phyloP scores from a whole-genome alignment of 37 sponge, comb jelly and placozoan species.

The Eunapius fragilis region DNA sequence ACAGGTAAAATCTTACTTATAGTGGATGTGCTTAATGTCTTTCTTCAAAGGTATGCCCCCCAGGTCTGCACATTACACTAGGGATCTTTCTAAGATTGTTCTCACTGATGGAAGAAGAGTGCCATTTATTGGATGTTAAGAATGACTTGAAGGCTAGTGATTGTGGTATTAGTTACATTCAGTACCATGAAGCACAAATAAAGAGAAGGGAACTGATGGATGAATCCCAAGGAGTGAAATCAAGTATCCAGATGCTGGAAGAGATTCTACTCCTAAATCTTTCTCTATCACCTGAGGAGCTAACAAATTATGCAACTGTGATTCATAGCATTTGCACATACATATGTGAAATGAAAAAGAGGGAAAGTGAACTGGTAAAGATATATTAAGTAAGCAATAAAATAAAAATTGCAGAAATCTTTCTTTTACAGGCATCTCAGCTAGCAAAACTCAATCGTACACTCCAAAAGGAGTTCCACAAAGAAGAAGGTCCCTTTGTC shows the following conservation, averaged over 20 bases:
- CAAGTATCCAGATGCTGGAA: too few relatives aligned
- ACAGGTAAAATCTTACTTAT: conserved; percentile 6
- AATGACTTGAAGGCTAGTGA: not conserved
- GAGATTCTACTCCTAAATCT: too few relatives aligned
- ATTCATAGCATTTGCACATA: too few relatives aligned
- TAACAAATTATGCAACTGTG: too few relatives aligned
- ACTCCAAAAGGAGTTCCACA: not conserved
- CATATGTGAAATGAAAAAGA: too few relatives aligned
- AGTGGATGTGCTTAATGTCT: not conserved
- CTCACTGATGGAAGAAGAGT: conserved; percentile 25
- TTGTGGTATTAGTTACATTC: not conserved
- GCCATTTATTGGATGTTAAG: conserved; percentile 33
- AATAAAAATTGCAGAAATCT: not conserved
- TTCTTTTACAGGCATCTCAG: not conserved
- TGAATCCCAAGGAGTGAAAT: not conserved
- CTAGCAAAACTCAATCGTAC: not conserved
- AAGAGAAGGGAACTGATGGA: not conserved
- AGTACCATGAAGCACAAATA: not conserved
- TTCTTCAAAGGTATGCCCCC: conserved; percentile 43
- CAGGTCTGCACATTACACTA: conserved; percentile 47
- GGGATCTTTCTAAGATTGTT: conserved; percentile 42
- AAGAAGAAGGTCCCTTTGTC: conserved; percentile 35
- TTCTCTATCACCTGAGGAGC: too few relatives aligned
- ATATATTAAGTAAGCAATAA: not conserved
- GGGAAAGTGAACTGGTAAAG: too few relatives aligned